Evolutionary conservation across 2,888 invertebrate species (phyloP).

Genomic region (Drosophila paranaensis): DNA sequence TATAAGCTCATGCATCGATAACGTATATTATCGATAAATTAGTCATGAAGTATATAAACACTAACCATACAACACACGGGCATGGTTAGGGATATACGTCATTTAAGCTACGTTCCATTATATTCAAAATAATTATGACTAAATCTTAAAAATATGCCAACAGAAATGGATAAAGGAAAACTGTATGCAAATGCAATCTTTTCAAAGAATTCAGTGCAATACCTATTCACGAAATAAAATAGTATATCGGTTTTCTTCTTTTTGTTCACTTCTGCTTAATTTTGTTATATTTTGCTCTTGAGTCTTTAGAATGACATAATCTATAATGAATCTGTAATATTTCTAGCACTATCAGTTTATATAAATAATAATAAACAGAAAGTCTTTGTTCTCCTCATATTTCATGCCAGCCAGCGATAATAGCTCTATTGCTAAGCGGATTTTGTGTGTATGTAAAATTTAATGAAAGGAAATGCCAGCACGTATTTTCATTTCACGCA

Average conservation of each 20-base stretch:
- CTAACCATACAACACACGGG: too few species aligned
- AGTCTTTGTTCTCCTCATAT: background rate
- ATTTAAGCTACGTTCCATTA: background rate
- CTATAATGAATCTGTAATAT: background rate
- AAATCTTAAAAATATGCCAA: background rate
- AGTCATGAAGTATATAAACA: background rate
- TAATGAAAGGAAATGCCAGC: constrained; percentile 52
- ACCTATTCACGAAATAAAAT: too few species aligned
- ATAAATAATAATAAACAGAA: background rate
- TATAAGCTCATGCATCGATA: too few species aligned
- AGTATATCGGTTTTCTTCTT: too few species aligned
- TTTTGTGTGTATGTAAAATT: background rate
- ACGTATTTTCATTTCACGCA: constrained; percentile 43
- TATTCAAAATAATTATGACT: background rate
- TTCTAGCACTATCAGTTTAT: background rate
- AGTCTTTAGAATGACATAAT: background rate
- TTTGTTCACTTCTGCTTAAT: too few species aligned
- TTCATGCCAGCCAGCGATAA: background rate
- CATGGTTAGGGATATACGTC: too few species aligned
- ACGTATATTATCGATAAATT: background rate
- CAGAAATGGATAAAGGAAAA: background rate
- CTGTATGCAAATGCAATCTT: background rate
- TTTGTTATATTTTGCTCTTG: background rate
- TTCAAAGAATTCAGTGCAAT: too few species aligned
- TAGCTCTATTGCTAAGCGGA: background rate